Percentiles rank a stretch among this genome's conserved stretches.
These are phyloP conservation scores for Austrolebias charrua DNA, from an alignment of 2,797 vertebrate genomes.

Conservation along the genomic window DNA sequence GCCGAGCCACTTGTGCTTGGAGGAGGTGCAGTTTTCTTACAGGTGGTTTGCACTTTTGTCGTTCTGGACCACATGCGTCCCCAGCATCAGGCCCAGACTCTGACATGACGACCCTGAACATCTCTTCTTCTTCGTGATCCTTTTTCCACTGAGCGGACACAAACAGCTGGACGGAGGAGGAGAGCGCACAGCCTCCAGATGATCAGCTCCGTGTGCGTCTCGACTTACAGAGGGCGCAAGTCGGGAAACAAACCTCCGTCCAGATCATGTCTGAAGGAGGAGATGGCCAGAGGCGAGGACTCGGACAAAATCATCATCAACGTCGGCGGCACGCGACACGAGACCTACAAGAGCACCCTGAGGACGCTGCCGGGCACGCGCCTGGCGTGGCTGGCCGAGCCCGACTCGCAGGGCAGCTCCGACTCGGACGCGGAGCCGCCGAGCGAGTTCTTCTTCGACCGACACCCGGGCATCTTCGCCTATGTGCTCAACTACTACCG, in stretches of 20 bases:
- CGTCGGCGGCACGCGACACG: conserved; percentile 95
- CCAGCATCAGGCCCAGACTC: conserved; percentile 6
- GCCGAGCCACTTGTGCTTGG: neutral
- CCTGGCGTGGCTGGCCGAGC: conserved; percentile 91
- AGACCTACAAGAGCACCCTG: conserved; percentile 97
- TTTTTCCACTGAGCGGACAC: conserved; percentile 11
- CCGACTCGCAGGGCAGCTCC: conserved; percentile 82
- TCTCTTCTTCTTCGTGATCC: conserved; percentile 29
- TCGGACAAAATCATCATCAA: conserved; percentile 97
- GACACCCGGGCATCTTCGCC: conserved; percentile 96
- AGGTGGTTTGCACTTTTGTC: conserved; percentile 60
- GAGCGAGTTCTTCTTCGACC: conserved; percentile 93
- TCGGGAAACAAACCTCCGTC: conserved; percentile 97
- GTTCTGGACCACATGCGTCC: conserved; percentile 14
- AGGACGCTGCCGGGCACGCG: conserved; percentile 94
- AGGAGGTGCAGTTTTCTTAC: conserved; percentile 46
- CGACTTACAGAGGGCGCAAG: conserved; percentile 98
- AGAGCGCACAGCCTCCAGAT: conserved; percentile 76
- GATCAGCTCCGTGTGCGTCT: conserved; percentile 99
- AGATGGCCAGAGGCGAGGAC: conserved; percentile 93
- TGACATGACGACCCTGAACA: conserved; percentile 52
- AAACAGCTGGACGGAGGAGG: conserved; percentile 18
- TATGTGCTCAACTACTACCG: conserved; percentile 98
- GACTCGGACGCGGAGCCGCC: conserved; percentile 74
- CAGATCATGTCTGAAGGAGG: conserved; percentile 99